Conservation (phyloP, 2,888 invertebrate species). For the Macaria notata region DNA sequence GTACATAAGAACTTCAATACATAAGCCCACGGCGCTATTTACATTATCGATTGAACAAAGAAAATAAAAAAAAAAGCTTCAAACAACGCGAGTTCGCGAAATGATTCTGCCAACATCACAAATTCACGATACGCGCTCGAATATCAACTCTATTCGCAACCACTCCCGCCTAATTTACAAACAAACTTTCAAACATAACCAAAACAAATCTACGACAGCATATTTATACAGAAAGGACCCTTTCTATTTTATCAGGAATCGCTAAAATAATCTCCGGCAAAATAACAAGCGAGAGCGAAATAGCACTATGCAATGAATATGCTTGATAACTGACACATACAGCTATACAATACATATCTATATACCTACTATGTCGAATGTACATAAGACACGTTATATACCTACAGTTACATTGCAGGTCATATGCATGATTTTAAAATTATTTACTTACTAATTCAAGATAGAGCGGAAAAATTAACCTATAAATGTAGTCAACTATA, state of each 20-base stretch:
- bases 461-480: constrained; percentile 56
- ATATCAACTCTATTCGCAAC: constrained; percentile 36
- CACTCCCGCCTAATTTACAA: constrained; percentile 55
- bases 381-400: constrained; percentile 30
- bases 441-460: constrained; percentile 40
- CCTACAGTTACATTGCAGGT: constrained; percentile 20
- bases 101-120: constrained; percentile 45
- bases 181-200: constrained; percentile 43
- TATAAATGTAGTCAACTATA: constrained; percentile 52
- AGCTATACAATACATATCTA: constrained; percentile 35
- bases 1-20: constrained; percentile 37
- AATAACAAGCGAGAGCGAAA: constrained; percentile 45
- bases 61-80: constrained; percentile 42
- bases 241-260: constrained; percentile 32
- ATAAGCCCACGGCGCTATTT: constrained; percentile 39
- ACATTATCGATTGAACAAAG: constrained; percentile 50
- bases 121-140: constrained; percentile 46
- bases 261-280: constrained; percentile 44
- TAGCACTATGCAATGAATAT: constrained; percentile 41
- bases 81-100: constrained; percentile 51
- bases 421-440: constrained; percentile 33
- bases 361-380: constrained; percentile 30
- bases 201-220: constrained; percentile 36
- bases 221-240: constrained; percentile 39
- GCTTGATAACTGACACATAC: constrained; percentile 37